A percentile compares a stretch with the other conserved stretches of the same genome.
Evolutionary conservation across 1,140 invertebrate genomes (phyloP).

Genomic region (Conus ventricosus): DNA sequence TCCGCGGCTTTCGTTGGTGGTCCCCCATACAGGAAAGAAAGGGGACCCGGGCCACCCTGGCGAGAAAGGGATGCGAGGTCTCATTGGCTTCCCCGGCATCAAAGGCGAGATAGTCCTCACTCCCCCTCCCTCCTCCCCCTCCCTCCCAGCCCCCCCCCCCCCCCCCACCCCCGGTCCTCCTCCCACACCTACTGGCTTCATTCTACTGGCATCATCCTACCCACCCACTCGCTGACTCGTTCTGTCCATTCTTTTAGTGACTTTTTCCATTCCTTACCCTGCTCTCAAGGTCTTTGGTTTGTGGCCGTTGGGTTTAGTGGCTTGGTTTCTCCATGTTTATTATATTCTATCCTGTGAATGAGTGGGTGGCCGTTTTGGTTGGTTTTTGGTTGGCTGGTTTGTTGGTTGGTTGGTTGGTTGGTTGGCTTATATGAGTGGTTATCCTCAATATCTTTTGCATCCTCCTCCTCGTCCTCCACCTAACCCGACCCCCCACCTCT

Average conservation of each 20-base stretch:
- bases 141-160: background rate
- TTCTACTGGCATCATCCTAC: background rate
- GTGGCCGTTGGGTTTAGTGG: no score
- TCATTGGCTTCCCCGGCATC: constrained; percentile 31
- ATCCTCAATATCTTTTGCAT: no score
- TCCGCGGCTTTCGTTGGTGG: background rate
- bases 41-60: background rate
- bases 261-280: no score
- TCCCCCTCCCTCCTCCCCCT: background rate
- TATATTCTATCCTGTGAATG: no score
- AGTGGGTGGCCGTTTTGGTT: no score
- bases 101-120: constrained; percentile 23
- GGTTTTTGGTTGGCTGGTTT: no score
- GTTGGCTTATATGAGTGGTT: no score
- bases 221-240: background rate
- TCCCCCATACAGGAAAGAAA: background rate
- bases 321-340: no score
- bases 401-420: no score
- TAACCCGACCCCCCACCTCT: no score
- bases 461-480: no score
- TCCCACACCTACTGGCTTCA: background rate
- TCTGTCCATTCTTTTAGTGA: background rate
- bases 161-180: background rate
- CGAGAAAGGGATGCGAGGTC: constrained; percentile 27
- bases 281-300: no score